phyloP scores from a whole-genome alignment of 1,140 invertebrate species.

The Matsumurasca onukii region DNA sequence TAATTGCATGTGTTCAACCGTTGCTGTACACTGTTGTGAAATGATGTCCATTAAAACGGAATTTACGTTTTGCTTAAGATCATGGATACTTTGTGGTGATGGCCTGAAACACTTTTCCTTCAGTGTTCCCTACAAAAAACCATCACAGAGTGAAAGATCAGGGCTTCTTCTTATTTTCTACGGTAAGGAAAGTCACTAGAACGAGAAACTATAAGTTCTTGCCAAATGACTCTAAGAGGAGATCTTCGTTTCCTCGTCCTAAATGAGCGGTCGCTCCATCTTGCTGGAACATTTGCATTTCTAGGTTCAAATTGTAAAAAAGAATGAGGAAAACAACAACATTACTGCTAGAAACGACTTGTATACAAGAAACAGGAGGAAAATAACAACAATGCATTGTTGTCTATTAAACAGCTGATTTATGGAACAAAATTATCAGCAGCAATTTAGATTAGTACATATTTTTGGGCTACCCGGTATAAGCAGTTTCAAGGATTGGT shows the following conservation, averaged over 20 bases:
- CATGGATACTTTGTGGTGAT: background rate
- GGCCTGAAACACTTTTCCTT: background rate
- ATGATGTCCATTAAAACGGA: background rate
- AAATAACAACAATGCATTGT: background rate
- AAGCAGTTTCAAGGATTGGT: too few species aligned
- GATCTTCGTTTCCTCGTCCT: too few species aligned
- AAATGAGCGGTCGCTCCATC: background rate
- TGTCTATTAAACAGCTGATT: constrained; percentile 4
- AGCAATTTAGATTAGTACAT: background rate
- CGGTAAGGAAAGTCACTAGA: background rate
- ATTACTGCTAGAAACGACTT: background rate
- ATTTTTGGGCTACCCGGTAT: background rate
- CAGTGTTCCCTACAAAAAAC: background rate
- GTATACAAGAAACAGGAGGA: background rate
- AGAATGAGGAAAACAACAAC: background rate
- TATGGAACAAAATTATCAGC: background rate
- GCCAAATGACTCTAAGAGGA: background rate
- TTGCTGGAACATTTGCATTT: background rate
- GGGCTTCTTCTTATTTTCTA: background rate
- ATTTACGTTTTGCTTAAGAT: background rate
- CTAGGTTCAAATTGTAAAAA: background rate
- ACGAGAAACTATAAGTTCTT: background rate
- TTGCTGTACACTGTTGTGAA: background rate
- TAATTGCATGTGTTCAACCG: background rate
- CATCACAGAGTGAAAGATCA: background rate